These are phyloP conservation scores for Leptoclinus maculatus DNA, from an alignment of 2,797 vertebrate genomes.

Conservation along the genomic window DNA sequence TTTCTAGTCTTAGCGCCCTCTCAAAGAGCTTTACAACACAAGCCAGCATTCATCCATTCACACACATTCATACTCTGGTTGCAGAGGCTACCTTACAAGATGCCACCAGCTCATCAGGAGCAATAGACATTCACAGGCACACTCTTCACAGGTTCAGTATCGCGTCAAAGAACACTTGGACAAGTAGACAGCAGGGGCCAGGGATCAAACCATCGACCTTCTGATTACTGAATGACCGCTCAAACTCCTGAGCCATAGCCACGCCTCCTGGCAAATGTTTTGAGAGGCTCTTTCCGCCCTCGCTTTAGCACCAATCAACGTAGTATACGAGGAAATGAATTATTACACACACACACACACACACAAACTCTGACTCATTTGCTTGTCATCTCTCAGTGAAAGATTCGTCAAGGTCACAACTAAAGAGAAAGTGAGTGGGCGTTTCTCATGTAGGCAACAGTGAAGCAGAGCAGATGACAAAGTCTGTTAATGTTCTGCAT, in stretches of 20 bases:
- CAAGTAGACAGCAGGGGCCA: not conserved
- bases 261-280: constrained; percentile 42
- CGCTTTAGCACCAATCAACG: constrained; percentile 24
- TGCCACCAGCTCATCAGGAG: not conserved
- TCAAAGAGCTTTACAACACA: not conserved
- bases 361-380: constrained; percentile 11
- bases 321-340: constrained; percentile 40
- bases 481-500: constrained; percentile 33
- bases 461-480: constrained; percentile 38
- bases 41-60: not conserved
- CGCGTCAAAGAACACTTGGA: not conserved
- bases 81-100: not conserved
- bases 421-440: constrained; percentile 42
- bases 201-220: not conserved
- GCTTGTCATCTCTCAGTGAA: constrained; percentile 32
- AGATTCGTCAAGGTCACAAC: constrained; percentile 62
- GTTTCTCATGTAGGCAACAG: constrained; percentile 33
- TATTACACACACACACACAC: not conserved
- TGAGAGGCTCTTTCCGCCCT: constrained; percentile 27
- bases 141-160: not conserved
- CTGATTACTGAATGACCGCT: not conserved
- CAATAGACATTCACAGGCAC: not conserved
- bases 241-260: not conserved
- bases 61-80: not conserved
- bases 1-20: not conserved